Base-by-base conservation (phyloP, 2,113 vertebrate species). In the Prietella phreatophila region DNA sequence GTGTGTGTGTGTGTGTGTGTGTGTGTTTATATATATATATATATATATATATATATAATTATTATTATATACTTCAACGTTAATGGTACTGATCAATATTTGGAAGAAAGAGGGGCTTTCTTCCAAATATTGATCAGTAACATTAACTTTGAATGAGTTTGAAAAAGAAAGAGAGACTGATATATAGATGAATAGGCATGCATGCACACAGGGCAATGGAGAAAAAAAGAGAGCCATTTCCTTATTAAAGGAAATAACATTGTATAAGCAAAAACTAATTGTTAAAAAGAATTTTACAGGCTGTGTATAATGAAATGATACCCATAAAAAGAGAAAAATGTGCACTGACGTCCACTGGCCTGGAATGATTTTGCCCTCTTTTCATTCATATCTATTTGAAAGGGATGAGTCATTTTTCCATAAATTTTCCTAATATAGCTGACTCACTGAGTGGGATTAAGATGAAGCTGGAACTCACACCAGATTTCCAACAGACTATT, bases 381-480 rank as follows among this genome's bases (percentile, higher is more conserved):
- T n/a, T n/a, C 27, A 87, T 87, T 86, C 82, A 42, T 85, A 58
- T 83, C n/a, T 85, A 33, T 53, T 75, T 78, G 67, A 88, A 86
- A 83, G 83, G 71, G 86, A 90, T 85, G 83, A 89, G 86, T 89
- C 86, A 90, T 81, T 67, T 90, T 60, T 65, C 75, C 53, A 88
- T 82, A 85, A 85, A 87, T 90, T 36, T 36, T 65, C 33, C 83
- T 30, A 30, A 86, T 60, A 67, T 47, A 61, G 63, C 79, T 69
- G 65, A 73, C 60, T 67, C 42, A n/a, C 47, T 27, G 78, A 14
- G 58, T 83, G 50, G 73, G 56, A 84, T 79, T 56, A 67, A 65
- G 55, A 85, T 42, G 69, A 86, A 86, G 84, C 58, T n/a, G 20
- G 3, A 2, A 60, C 78, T 14, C 25, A 42, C 27, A 20, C 10